Evolutionary conservation across 2,888 invertebrate species (phyloP), one percentile per base, ranked within the genome.

Genomic region (Alcis repandata): DNA sequence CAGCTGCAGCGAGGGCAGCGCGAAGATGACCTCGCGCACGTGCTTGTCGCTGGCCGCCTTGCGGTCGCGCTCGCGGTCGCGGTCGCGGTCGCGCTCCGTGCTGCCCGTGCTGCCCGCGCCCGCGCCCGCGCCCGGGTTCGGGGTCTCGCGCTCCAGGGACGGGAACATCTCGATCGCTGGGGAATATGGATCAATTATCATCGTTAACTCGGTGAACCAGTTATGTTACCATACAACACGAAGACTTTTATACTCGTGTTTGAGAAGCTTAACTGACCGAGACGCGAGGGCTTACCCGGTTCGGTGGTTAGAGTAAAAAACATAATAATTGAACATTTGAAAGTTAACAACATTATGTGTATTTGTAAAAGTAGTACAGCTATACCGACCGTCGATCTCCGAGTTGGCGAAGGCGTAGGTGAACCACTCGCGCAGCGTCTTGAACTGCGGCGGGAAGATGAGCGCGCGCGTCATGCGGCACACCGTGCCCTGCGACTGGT

Each of bases 371-470:
- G n/a, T n/a, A n/a, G 40, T 36, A 36, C 15, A 15, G 41, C 8
- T 10, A 15, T 49, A 49, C 6, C 1, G 19, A 98, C 98, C 98
- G 91, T 98, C 98, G 61, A 98, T 97, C 90, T 98, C 98, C 86
- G 97, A 97, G 77, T 97, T 97, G 19, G 98, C 97, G 91, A 99
- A 99, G 0, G 99, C 98, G 89, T 99, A 99, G 79, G 97, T 96
- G 94, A 99, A 99, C 99, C 99, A 99, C 90, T 99, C 99, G 79
- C 97, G 96, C 43, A 99, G 94, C 40, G 97, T 97, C 89, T 98
- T 97, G 90, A 98, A 98, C 91, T 98, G 98, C 33, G 98, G 99
- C 70, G 98, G 98, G 91, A 99, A 98, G 68, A 98, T 95, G 68
- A 98, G 96, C 74, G 97, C 98, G 54, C 99, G 94, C 57, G 98